Evolutionary conservation across 2,797 vertebrate species (phyloP).

Genomic region (Meda fulgida): DNA sequence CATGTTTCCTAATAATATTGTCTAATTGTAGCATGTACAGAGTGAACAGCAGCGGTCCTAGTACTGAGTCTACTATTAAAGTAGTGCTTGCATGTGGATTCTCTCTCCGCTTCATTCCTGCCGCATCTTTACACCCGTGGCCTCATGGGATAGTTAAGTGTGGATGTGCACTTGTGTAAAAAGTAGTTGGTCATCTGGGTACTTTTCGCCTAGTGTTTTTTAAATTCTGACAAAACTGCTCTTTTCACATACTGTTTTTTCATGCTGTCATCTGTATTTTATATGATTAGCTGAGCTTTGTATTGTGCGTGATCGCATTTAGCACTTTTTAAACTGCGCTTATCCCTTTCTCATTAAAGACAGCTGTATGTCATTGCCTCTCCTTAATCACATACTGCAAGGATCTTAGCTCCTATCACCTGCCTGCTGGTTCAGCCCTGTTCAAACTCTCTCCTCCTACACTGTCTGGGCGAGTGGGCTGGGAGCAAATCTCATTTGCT

Average conservation of each 20-base stretch:
- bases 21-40: too few species aligned
- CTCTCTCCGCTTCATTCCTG: too few species aligned
- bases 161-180: background rate
- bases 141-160: background rate
- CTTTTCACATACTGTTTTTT: too few species aligned
- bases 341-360: slow-evolving; percentile 51
- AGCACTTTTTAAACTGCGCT: slow-evolving; percentile 50
- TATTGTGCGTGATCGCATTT: slow-evolving; percentile 42
- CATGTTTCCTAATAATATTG: too few species aligned
- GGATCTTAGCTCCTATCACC: slow-evolving; percentile 53
- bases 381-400: slow-evolving; percentile 50
- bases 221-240: background rate
- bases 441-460: slow-evolving; percentile 49
- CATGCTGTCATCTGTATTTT: too few species aligned
- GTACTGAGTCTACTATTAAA: too few species aligned
- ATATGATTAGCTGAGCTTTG: slow-evolving; percentile 54
- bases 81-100: too few species aligned
- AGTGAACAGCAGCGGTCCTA: too few species aligned
- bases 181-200: background rate
- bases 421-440: slow-evolving; percentile 35
- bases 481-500: slow-evolving; percentile 59
- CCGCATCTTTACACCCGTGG: too few species aligned
- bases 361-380: slow-evolving; percentile 54
- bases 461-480: slow-evolving; percentile 51
- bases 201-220: background rate